These are phyloP conservation scores for Thyatira batis DNA, from an alignment of 2,888 invertebrate genomes.

Conservation along the genomic window DNA sequence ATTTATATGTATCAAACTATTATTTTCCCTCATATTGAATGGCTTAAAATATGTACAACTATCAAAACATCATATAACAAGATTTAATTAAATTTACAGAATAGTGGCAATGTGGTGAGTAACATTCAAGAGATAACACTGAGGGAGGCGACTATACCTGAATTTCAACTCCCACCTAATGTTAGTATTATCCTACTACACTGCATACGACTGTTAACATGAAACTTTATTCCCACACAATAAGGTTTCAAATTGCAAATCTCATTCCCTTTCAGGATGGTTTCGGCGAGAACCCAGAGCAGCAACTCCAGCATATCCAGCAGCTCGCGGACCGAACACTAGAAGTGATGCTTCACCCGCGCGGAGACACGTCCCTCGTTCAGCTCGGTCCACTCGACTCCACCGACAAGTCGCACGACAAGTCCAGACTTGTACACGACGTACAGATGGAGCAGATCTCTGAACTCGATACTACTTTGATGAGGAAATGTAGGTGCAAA, in stretches of 20 bases:
- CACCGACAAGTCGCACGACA: slow-evolving; percentile 49
- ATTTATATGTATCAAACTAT: no score
- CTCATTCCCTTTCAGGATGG: slow-evolving; percentile 51
- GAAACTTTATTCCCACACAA: no score
- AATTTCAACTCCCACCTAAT: slow-evolving; percentile 49
- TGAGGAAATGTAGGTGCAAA: slow-evolving; percentile 53
- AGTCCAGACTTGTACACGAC: slow-evolving; percentile 31
- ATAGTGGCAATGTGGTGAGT: slow-evolving; percentile 57
- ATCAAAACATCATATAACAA: not conserved
- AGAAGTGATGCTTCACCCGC: slow-evolving; percentile 56
- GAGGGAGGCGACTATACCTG: slow-evolving; percentile 55
- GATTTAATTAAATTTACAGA: slow-evolving; percentile 39
- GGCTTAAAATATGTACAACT: no score
- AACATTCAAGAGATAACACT: slow-evolving; percentile 68
- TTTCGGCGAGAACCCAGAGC: slow-evolving; percentile 64
- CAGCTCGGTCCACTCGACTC: slow-evolving; percentile 39
- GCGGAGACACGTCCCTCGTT: slow-evolving; percentile 30
- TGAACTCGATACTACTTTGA: slow-evolving; percentile 55
- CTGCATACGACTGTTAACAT: no score
- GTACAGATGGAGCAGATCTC: slow-evolving; percentile 59
- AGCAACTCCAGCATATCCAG: slow-evolving; percentile 42
- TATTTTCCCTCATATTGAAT: no score
- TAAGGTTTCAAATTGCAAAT: no score
- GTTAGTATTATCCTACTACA: slow-evolving; percentile 59
- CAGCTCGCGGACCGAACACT: slow-evolving; percentile 51